Conservation (phyloP, 2,888 invertebrate genomes). For the Pristionchus maxplancki region DNA sequence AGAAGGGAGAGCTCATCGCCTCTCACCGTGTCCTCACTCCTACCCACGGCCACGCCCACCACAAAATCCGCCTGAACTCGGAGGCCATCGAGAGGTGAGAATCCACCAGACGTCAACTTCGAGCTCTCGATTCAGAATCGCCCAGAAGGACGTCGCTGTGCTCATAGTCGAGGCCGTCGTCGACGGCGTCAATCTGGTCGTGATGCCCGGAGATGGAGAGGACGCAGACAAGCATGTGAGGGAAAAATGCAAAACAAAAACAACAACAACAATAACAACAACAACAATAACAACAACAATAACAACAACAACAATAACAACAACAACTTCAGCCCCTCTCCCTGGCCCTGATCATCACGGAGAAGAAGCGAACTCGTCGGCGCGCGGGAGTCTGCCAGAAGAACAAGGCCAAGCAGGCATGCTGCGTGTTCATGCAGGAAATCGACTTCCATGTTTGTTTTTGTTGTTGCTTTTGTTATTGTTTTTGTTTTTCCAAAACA, state of each 20-base stretch:
- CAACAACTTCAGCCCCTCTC: not conserved
- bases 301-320: no score
- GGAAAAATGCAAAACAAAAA: no score
- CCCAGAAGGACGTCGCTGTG: not conserved
- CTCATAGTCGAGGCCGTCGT: conserved; percentile 8
- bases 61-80: not conserved
- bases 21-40: conserved; percentile 19
- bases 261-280: no score
- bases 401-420: not conserved
- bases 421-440: not conserved
- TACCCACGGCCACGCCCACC: not conserved
- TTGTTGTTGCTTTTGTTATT: not conserved
- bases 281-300: no score
- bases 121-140: not conserved
- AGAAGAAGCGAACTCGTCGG: not conserved
- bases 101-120: not conserved
- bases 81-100: not conserved
- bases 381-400: not conserved
- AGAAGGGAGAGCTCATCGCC: conserved; percentile 13
- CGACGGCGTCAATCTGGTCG: not conserved
- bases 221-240: not conserved
- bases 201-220: not conserved
- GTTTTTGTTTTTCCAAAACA: no score
- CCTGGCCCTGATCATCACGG: not conserved
- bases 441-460: not conserved